phyloP scores from a whole-genome alignment of 30 jellyfish, hydroid and myxozoan species.

The Catostylus mosaicus region DNA sequence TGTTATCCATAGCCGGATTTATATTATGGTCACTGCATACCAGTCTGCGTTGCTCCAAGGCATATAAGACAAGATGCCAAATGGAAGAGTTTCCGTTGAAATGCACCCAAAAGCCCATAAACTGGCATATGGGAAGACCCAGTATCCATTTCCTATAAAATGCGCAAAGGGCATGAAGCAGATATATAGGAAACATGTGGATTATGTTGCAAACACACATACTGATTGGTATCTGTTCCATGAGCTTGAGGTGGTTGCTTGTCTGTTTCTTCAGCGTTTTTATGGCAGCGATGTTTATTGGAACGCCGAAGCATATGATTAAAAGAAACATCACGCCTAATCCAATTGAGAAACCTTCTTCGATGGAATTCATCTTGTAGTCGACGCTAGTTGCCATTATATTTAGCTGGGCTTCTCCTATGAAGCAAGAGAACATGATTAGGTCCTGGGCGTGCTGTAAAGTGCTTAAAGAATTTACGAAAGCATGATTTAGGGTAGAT shows the following conservation, averaged over 20 bases:
- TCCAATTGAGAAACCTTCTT: background rate
- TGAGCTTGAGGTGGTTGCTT: background rate
- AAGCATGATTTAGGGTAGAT: no score
- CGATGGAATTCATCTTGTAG: background rate
- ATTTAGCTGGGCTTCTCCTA: background rate
- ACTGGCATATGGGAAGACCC: slow-evolving; percentile 29
- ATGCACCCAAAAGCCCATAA: slow-evolving; percentile 57
- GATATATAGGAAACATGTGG: slow-evolving; percentile 46
- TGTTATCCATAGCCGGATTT: background rate
- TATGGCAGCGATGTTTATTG: slow-evolving; percentile 15
- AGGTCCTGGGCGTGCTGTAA: no score
- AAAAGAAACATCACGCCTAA: slow-evolving; percentile 15
- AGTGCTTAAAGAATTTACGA: no score
- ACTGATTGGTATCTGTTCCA: slow-evolving; percentile 51
- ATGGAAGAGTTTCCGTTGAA: slow-evolving; percentile 38
- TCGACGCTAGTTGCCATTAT: background rate
- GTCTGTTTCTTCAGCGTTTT: background rate
- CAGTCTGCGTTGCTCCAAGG: slow-evolving; percentile 24
- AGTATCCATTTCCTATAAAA: slow-evolving; percentile 25
- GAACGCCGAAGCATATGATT: slow-evolving; percentile 16
- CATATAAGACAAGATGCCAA: slow-evolving; percentile 47
- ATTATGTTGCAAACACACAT: slow-evolving; percentile 45
- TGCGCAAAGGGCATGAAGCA: slow-evolving; percentile 14
- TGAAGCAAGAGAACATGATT: background rate
- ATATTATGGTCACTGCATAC: background rate